These are phyloP conservation scores for Phalloptychus januarius DNA, from an alignment of 2,797 vertebrate species.

Conservation along the genomic window DNA sequence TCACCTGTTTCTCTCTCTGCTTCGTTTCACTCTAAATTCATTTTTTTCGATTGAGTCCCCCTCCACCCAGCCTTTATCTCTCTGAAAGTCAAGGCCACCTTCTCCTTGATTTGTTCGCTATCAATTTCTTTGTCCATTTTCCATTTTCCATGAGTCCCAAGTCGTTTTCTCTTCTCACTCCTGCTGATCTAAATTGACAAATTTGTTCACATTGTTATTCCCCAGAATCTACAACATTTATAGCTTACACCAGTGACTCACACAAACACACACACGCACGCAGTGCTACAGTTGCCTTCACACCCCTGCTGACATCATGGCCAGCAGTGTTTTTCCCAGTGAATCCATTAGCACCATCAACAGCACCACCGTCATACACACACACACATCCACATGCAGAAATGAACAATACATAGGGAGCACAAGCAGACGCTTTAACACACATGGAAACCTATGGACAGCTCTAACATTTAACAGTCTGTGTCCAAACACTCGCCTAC, in stretches of 20 bases:
- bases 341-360: conserved; percentile 69
- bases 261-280: conserved; percentile 37
- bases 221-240: conserved; percentile 42
- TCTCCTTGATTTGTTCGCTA: not conserved
- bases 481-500: conserved; percentile 27
- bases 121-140: conserved; percentile 19
- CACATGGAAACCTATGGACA: conserved; percentile 28
- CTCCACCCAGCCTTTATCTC: conserved; percentile 13
- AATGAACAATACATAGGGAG: conserved; percentile 33
- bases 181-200: conserved; percentile 59
- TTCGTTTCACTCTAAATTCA: conserved; percentile 25
- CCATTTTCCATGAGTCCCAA: conserved; percentile 4
- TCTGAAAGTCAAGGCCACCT: conserved; percentile 16
- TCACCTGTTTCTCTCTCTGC: conserved; percentile 18
- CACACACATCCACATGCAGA: conserved; percentile 1
- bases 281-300: conserved; percentile 50
- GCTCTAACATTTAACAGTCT: conserved; percentile 7
- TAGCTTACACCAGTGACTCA: conserved; percentile 33
- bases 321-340: conserved; percentile 60
- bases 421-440: conserved; percentile 32
- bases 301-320: conserved; percentile 76
- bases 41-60: conserved; percentile 27
- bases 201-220: conserved; percentile 65
- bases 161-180: conserved; percentile 45
- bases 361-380: conserved; percentile 10